These are phyloP conservation scores for Natator depressus DNA, from an alignment of 2,113 vertebrate species.

Conservation along the genomic window DNA sequence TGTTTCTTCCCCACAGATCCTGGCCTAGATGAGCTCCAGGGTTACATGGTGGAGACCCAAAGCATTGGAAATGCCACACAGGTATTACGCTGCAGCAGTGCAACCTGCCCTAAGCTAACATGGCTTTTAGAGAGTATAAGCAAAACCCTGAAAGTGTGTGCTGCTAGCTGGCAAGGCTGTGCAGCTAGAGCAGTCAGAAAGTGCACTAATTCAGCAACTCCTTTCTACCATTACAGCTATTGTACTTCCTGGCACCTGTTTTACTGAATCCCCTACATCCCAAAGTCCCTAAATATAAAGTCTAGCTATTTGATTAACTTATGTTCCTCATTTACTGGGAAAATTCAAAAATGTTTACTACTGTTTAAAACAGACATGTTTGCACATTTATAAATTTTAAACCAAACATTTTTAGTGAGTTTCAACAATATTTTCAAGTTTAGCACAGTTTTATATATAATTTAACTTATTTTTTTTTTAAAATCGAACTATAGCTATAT, in stretches of 20 bases:
- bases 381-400: not conserved
- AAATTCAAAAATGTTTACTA: not conserved
- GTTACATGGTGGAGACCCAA: not conserved
- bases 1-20: not conserved
- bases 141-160: not conserved
- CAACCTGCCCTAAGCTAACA: not conserved
- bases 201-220: not conserved
- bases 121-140: not conserved
- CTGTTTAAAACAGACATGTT: not conserved
- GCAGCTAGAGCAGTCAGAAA: not conserved
- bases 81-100: not conserved
- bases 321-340: not conserved
- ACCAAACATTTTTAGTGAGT: not conserved
- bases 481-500: not conserved
- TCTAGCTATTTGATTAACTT: not conserved
- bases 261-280: not conserved
- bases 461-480: not conserved
- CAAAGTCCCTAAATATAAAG: not conserved
- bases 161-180: no score
- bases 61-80: not conserved
- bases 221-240: not conserved
- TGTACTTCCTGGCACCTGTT: not conserved
- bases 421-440: not conserved
- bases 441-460: not conserved
- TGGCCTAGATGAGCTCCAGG: fast-evolving